Percentiles rank a stretch among this genome's conserved stretches.
phyloP scores from a whole-genome alignment of 2,888 invertebrate species.

The Drosophila imparisetae region DNA sequence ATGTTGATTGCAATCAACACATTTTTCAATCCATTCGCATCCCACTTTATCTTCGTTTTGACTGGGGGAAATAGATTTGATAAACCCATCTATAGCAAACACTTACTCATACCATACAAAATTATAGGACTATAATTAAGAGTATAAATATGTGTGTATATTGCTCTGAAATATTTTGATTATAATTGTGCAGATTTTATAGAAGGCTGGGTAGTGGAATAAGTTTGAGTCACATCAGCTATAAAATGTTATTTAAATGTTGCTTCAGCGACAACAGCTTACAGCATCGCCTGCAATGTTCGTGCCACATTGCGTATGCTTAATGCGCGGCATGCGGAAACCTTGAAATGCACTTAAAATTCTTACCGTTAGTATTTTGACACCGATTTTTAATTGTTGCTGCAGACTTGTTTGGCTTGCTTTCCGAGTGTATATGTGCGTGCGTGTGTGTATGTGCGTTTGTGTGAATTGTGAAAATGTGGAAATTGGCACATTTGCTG shows the following conservation, averaged over 20 bases:
- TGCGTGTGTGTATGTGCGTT: neutral
- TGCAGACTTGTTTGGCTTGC: conserved; percentile 49
- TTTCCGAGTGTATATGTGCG: conserved; percentile 9
- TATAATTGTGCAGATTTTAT: neutral
- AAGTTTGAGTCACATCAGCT: neutral
- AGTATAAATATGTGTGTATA: neutral
- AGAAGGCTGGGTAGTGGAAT: neutral
- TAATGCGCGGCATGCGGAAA: conserved; percentile 41
- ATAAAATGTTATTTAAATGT: neutral
- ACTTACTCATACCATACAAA: neutral
- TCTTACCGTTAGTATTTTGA: conserved; percentile 66
- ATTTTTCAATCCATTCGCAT: conserved; percentile 15
- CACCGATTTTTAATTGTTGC: conserved; percentile 73
- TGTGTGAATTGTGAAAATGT: conserved; percentile 25
- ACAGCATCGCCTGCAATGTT: conserved; percentile 23
- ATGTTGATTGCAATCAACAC: conserved; percentile 12
- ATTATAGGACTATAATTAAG: neutral
- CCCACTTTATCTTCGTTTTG: neutral
- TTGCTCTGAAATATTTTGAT: neutral
- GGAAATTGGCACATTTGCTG: conserved; percentile 66
- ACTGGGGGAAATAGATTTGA: conserved; percentile 6
- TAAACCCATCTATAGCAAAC: neutral
- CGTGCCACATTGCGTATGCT: conserved; percentile 63
- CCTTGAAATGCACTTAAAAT: conserved; percentile 76
- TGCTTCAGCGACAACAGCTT: neutral